Base-by-base conservation (phyloP, 2,113 vertebrate genomes). In the Bubo scandiacus region DNA sequence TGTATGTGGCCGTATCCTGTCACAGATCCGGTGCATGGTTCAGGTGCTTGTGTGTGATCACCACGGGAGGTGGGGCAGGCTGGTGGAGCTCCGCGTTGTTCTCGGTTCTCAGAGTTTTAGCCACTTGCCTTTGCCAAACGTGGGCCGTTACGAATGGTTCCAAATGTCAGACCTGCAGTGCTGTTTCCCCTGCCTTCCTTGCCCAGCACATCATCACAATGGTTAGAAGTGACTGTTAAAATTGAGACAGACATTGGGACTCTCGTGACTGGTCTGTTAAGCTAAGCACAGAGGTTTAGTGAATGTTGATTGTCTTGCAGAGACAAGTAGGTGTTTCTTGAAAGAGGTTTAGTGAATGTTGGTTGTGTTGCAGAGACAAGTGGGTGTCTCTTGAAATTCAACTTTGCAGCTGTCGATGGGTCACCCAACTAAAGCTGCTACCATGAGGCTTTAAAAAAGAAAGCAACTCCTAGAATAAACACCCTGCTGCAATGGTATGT, bases 171-270 rank as follows among this genome's bases (percentile, higher is more conserved):
- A 67, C 23, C 10, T 1, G 0, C 9, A 5, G 20, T 84, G 57
- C 73, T 68, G 32, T 57, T 84, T 38, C 12, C 16, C 10, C 1
- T 5, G 1, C 17, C 30, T n/a, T 63, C 36, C 27, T 59, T 59
- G 61, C 22, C 42, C 55, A 55, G 22, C 40, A 4, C 27, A 6
- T 54, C 0, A 0, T 58, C 7, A 4, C 0, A 0, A 7, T 32
- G 27, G 34, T 59, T 63, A 49, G 55, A 75, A 90, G 45, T 1
- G 1, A 42, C 12, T 58, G 21, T 51, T 36, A 62, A 77, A 78
- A 42, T 19, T 8, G 22, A 40, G 42, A 15, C 7, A 12, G 43
- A 21, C 7, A 5, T 27, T 40, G 8, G 22, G 47, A 32, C 26
- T 84, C 20, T 52, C n/a, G 43, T 38, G 23, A 23, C 58, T 47